These are phyloP conservation scores for Gymnoscopelus braueri DNA, from an alignment of 2,797 vertebrate genomes.

Conservation along the genomic window DNA sequence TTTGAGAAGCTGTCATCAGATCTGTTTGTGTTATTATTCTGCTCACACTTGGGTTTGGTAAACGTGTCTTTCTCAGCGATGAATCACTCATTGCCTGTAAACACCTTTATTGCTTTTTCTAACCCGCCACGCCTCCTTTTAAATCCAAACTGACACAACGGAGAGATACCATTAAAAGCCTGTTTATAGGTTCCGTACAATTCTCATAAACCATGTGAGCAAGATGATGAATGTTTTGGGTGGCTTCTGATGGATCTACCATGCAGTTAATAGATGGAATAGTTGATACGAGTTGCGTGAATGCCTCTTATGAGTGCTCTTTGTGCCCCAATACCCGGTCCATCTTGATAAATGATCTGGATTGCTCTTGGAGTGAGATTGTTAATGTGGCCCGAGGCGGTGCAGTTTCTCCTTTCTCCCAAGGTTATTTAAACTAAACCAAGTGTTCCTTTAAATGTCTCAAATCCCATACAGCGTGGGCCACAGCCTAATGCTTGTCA, in stretches of 20 bases:
- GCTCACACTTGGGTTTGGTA: slow-evolving; percentile 50
- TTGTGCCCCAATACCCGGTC: slow-evolving; percentile 44
- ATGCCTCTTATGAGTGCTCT: slow-evolving; percentile 55
- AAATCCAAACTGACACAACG: slow-evolving; percentile 20
- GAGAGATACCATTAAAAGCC: slow-evolving; percentile 17
- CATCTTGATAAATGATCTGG: slow-evolving; percentile 63
- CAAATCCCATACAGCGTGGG: slow-evolving; percentile 71
- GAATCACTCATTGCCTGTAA: slow-evolving; percentile 20
- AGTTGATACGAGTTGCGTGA: slow-evolving; percentile 26
- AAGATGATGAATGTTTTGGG: too few species aligned
- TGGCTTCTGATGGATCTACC: too few species aligned
- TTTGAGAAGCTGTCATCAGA: slow-evolving; percentile 54
- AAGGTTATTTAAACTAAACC: slow-evolving; percentile 85
- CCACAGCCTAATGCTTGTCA: slow-evolving; percentile 77
- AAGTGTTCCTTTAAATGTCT: slow-evolving; percentile 77
- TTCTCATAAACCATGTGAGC: slow-evolving; percentile 20
- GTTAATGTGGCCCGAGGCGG: slow-evolving; percentile 68
- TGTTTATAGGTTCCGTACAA: slow-evolving; percentile 21
- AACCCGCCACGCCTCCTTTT: background rate
- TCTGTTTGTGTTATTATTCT: slow-evolving; percentile 58
- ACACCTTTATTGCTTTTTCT: slow-evolving; percentile 15
- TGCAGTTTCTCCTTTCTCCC: slow-evolving; percentile 72
- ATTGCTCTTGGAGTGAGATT: slow-evolving; percentile 57
- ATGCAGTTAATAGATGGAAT: slow-evolving; percentile 15
- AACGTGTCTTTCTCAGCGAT: slow-evolving; percentile 31